These are phyloP conservation scores for Acanthosoma haemorrhoidale DNA, from an alignment of 2,888 invertebrate genomes.

Conservation along the genomic window DNA sequence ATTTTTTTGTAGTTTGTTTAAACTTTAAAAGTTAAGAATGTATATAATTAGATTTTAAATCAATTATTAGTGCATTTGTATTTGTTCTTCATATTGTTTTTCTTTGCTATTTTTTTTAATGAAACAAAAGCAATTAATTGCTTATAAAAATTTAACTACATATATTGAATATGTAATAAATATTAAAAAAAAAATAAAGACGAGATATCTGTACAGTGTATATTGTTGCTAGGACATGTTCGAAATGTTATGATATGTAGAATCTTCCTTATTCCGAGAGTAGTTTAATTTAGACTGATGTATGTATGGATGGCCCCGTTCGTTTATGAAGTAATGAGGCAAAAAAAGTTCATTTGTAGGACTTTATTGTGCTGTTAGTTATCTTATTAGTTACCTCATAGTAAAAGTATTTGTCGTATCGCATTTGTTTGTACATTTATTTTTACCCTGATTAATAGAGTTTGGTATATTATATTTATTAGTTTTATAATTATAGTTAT, in stretches of 20 bases:
- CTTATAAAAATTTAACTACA: not conserved
- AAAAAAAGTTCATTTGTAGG: not conserved
- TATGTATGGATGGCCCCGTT: not conserved
- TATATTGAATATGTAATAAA: not conserved
- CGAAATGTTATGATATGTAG: not conserved
- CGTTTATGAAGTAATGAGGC: not conserved
- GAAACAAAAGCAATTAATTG: not conserved
- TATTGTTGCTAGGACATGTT: slow-evolving; percentile 14
- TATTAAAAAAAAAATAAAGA: not conserved
- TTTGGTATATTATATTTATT: slow-evolving; percentile 4
- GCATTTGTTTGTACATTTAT: not conserved
- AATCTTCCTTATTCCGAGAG: not conserved
- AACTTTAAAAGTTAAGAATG: not conserved
- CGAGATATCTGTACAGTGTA: slow-evolving; percentile 22
- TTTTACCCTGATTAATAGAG: slow-evolving; percentile 1
- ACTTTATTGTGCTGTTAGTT: slow-evolving; percentile 17
- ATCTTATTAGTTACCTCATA: slow-evolving; percentile 13
- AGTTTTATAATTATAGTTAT: slow-evolving; percentile 6
- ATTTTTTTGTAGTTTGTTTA: not conserved
- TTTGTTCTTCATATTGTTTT: slow-evolving; percentile 20
- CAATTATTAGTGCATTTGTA: not conserved
- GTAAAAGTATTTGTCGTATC: slow-evolving; percentile 1
- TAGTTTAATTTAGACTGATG: not conserved
- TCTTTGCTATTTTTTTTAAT: not conserved
- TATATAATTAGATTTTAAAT: not conserved